Evolutionary conservation across 2,888 invertebrate species (phyloP), one percentile per base, ranked within the genome.

Genomic region (Pseudanteris insignis): DNA sequence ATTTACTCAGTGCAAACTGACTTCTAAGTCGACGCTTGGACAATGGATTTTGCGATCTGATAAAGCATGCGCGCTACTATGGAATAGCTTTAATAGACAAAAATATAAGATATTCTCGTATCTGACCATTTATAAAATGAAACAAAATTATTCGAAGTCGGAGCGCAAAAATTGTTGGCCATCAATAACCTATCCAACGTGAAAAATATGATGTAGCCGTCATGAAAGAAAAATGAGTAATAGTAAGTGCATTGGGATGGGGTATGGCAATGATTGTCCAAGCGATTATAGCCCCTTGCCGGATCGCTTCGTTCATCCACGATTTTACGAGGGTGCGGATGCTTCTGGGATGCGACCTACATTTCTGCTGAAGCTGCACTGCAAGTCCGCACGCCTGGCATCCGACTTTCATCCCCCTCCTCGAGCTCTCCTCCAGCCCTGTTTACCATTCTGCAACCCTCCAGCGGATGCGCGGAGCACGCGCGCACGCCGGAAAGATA

Each of bases 341-440:
- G 66, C 66, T 67, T 67, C 66, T 65, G 65, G 69, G 65, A 61
- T 64, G 64, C 66, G 67, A 69, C 67, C 66, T 60, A 66, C 65
- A 67, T 65, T 66, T 63, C 51, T 55, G 63, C 59, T 24, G 54
- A 38, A 64, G 65, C 66, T 63, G 63, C 66, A 48, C 65, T 48
- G 59, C 57, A 44, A 60, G 43, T 30, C 47, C 15, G 36, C 48
- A 58, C 53, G 26, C 37, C n/a, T 40, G 43, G 51, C 33, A 37
- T 50, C 37, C 47, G 47, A 46, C 37, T 41, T 30, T 21, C 12
- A 6, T 9, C 36, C 14, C 15, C 26, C 26, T 10, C 21, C 18
- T 12, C 6, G 21, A 15, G 12, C 9, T 1, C 44, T 29, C 18
- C 21, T 32, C 32, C 1, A n/a, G n/a, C n/a, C n/a, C n/a, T n/a